These are phyloP conservation scores for Scomber scombrus DNA, from an alignment of 2,113 vertebrate genomes.

Conservation along the genomic window DNA sequence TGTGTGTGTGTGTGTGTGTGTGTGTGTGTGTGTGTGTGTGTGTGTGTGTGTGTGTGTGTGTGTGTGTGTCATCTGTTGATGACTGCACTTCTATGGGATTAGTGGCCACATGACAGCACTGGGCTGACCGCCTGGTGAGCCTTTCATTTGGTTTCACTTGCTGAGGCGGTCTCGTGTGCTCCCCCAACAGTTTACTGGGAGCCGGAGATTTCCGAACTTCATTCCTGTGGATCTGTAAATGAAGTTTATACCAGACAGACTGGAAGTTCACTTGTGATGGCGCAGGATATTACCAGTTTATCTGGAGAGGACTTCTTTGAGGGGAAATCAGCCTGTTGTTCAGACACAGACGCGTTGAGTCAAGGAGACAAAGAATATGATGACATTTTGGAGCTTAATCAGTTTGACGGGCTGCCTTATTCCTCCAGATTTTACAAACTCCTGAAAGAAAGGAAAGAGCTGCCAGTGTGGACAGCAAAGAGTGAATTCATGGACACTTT, in stretches of 20 bases:
- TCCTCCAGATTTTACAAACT: constrained; percentile 92
- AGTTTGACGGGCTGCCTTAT: constrained; percentile 92
- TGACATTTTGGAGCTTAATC: constrained; percentile 89
- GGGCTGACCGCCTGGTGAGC: constrained; percentile 66
- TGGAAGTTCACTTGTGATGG: constrained; percentile 52
- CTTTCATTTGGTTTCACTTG: constrained; percentile 71
- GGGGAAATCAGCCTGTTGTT: constrained; percentile 45
- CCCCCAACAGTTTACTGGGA: constrained; percentile 55
- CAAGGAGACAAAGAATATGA: constrained; percentile 68
- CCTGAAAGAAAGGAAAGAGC: constrained; percentile 88
- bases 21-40: constrained; percentile 42
- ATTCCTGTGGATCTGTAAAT: constrained; percentile 49
- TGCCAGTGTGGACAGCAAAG: constrained; percentile 90
- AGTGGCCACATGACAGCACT: constrained; percentile 78
- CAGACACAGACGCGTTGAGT: constrained; percentile 53
- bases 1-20: not conserved
- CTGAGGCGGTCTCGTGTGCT: constrained; percentile 35
- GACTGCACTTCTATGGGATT: constrained; percentile 73
- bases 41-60: constrained; percentile 31
- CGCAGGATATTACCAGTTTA: constrained; percentile 48
- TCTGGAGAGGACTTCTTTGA: constrained; percentile 57
- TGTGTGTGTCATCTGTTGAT: constrained; percentile 65
- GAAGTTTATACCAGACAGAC: constrained; percentile 33
- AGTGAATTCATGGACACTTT: constrained; percentile 88
- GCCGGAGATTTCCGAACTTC: constrained; percentile 51